Evolutionary conservation across 1,140 invertebrate species (phyloP), one percentile per base, ranked within the genome.

Genomic region (Gonatopus flavifemur): DNA sequence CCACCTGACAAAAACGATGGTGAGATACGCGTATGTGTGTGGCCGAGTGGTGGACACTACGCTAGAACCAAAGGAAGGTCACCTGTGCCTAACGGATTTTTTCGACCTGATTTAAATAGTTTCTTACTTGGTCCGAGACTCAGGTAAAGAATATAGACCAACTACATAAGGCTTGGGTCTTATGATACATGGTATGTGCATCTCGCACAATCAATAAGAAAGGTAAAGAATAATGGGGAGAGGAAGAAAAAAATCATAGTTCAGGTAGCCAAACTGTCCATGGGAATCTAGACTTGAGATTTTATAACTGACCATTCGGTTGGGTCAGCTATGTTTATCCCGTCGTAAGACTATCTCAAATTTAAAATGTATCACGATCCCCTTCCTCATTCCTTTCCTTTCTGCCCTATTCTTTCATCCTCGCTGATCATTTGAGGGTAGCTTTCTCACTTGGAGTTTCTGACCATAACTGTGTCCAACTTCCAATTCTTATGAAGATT

Each of bases 21-120:
- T 52, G 46, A 35, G 43, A 38, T 46, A 46, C 15, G 16, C 28
- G n/a, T 9, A 16, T 5, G 22, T 42, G 32, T 20, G 35, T 16
- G 16, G 28, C 36, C 30, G 25, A 35, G 12, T 21, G 48, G 53
- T 62, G 59, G 52, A 55, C 58, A 57, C 48, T n/a, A n/a, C n/a
- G n/a, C n/a, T n/a, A n/a, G n/a, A n/a, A n/a, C n/a, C n/a, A n/a
- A 51, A 55, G 57, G 43, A 36, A 40, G 65, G 63, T 64, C 66
- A 64, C 67, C 64, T 66, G 58, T 62, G 46, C 49, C 53, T 54
- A 71, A 70, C 69, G 67, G 58, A 70, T 64, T 62, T 70, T 69
- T 71, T 69, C 60, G 66, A 54, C 57, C 69, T 70, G 51, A 73
- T 73, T 74, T 72, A 72, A 74, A 73, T 70, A 65, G 57, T 60